Evolutionary conservation across 2,113 vertebrate genomes (phyloP).

Genomic region (Oophaga pumilio): DNA sequence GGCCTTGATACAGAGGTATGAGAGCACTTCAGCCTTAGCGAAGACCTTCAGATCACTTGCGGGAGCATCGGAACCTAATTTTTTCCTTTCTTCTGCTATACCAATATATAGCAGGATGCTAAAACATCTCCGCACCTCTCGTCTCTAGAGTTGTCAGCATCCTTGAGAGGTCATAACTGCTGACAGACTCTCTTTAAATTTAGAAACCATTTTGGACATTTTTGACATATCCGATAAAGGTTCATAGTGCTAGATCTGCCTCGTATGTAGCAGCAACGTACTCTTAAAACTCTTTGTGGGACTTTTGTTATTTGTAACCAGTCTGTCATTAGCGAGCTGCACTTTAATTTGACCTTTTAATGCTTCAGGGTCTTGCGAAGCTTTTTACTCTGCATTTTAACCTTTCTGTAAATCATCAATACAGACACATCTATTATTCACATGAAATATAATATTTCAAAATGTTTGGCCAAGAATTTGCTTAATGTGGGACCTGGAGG

Average conservation of each 20-base stretch:
- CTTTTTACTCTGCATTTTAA: constrained; percentile 20
- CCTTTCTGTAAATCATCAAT: constrained; percentile 50
- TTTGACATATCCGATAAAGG: too few species aligned
- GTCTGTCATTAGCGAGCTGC: constrained; percentile 39
- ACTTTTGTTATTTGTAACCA: constrained; percentile 35
- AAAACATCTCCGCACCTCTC: too few species aligned
- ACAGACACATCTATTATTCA: constrained; percentile 47
- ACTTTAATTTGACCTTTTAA: constrained; percentile 29
- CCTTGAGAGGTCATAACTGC: too few species aligned
- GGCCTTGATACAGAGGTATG: too few species aligned
- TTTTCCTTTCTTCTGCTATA: too few species aligned
- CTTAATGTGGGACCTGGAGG: constrained; percentile 50
- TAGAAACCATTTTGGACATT: too few species aligned
- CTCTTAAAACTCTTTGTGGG: neutral
- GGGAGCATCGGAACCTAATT: too few species aligned
- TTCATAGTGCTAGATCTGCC: neutral
- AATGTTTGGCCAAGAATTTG: constrained; percentile 28
- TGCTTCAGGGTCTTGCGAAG: constrained; percentile 21
- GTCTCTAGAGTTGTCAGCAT: too few species aligned
- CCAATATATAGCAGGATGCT: too few species aligned
- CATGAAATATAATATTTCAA: constrained; percentile 43
- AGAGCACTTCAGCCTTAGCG: too few species aligned
- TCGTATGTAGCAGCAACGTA: neutral
- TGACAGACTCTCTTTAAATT: too few species aligned
- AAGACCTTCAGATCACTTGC: too few species aligned